Base-by-base conservation (phyloP, 2,113 vertebrate genomes). In the Syrrhaptes paradoxus region DNA sequence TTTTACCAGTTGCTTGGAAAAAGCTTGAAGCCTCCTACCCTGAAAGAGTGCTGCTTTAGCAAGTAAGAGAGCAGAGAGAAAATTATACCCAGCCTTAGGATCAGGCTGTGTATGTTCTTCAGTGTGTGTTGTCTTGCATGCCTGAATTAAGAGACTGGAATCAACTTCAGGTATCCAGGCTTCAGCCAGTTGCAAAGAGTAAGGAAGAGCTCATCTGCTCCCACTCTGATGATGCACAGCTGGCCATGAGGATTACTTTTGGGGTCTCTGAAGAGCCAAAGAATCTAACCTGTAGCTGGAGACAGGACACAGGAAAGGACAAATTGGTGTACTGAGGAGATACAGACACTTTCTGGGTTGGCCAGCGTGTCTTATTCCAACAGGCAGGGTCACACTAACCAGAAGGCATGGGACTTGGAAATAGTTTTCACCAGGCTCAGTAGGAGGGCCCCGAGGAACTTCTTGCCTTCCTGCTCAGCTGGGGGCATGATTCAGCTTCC, bases 401-500 rank as follows among this genome's bases (percentile, higher is more conserved):
- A 77, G 92, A 88, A 93, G 83, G 80, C 73, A 90, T 84, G 61
- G 55, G 79, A 77, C 68, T 77, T 49, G 59, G 72, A 92, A 90
- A 81, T 48, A 84, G 46, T 77, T 95, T 90, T 89, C 61, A 70
- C 43, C 55, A 84, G 46, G 36, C 94, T 83, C 83, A 46, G 75
- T 32, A 77, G 83, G 79, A 92, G 59, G n/a, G 43, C 65, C 52
- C 51, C 0, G 4, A 83, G 92, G 67, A 94, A n/a, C 67, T 91
- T 36, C 65, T 95, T 84, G 68, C 76, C 89, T 95, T 92, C 77
- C 77, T 92, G 52, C 49, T 2, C 84, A 94, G 84, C 80, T 75
- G 70, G 52, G 73, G 77, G 22, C 88, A 89, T 88, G 82, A 90
- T 84, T 93, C 95, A 89, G 62, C 76, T 84, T 88, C 61, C 89